Percentiles rank a stretch among this genome's conserved stretches.
Conservation (phyloP, 2,113 vertebrate genomes). For the Gambusia affinis region DNA sequence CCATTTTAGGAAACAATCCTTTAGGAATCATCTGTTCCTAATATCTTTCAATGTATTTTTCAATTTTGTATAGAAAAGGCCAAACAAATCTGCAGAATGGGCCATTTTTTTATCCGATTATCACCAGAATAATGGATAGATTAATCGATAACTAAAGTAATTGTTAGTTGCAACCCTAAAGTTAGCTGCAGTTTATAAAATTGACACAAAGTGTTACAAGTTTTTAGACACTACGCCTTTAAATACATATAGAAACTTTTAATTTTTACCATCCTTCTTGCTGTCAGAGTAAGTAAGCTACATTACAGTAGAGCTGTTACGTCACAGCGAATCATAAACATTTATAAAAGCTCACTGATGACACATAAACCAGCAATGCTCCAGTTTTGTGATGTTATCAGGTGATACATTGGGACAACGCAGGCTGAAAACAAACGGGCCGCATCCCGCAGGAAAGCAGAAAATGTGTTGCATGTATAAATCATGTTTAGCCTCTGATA, state of each 20-base stretch:
- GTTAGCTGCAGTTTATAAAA: background rate
- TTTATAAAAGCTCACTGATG: background rate
- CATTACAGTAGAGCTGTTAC: too few relatives aligned
- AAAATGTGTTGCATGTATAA: background rate
- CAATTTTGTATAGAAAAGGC: too few relatives aligned
- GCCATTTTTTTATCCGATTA: too few relatives aligned
- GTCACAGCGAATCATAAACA: background rate
- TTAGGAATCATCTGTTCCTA: too few relatives aligned
- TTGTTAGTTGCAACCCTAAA: too few relatives aligned
- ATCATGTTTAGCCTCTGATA: conserved; percentile 6
- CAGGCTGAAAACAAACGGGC: background rate
- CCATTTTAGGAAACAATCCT: too few relatives aligned
- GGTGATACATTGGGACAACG: background rate
- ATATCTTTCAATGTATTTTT: too few relatives aligned
- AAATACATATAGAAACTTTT: background rate
- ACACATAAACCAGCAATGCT: background rate
- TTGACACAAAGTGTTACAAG: too few relatives aligned
- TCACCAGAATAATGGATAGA: too few relatives aligned
- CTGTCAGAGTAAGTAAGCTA: background rate
- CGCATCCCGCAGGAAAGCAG: background rate
- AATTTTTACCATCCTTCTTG: background rate
- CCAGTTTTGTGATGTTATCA: background rate
- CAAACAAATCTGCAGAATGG: too few relatives aligned
- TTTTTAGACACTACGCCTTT: background rate
- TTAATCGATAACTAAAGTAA: too few relatives aligned